Percentiles rank a stretch among this genome's conserved stretches.
These are phyloP conservation scores for Mixornis gularis DNA, from an alignment of 2,113 vertebrate species.

Conservation along the genomic window DNA sequence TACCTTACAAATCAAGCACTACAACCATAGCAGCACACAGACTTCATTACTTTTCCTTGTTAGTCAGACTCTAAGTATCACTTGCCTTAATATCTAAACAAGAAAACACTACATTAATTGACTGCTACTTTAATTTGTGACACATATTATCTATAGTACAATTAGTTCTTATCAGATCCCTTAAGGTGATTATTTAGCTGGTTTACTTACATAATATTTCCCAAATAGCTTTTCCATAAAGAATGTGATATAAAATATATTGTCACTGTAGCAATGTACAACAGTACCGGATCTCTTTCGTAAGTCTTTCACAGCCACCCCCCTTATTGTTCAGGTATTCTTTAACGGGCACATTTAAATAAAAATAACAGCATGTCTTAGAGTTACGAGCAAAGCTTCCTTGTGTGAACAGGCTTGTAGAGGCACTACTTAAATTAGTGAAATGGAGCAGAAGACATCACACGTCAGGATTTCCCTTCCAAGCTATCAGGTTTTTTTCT, in stretches of 20 bases:
- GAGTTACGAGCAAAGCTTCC: not conserved
- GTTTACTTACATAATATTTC: not conserved
- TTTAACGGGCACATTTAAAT: not conserved
- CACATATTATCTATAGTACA: fast-evolving
- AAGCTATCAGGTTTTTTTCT: not conserved
- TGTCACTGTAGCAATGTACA: not conserved
- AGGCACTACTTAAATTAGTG: not conserved
- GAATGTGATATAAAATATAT: not conserved
- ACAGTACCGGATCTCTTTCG: not conserved
- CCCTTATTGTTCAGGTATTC: not conserved
- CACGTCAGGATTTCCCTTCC: not conserved
- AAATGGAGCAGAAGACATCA: not conserved
- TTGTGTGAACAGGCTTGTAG: not conserved
- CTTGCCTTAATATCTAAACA: not conserved
- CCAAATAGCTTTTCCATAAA: not conserved
- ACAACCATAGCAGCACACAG: not conserved
- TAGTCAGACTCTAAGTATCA: not conserved
- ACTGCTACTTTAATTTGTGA: not conserved
- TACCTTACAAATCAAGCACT: not conserved
- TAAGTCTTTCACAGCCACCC: not conserved
- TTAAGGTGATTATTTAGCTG: not conserved
- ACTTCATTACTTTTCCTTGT: not conserved
- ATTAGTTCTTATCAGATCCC: not conserved
- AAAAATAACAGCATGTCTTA: not conserved
- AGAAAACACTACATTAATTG: not conserved